Evolutionary conservation across 2,113 vertebrate genomes (phyloP), one percentile per base, ranked within the genome.

Genomic region (Notiomystis cincta): DNA sequence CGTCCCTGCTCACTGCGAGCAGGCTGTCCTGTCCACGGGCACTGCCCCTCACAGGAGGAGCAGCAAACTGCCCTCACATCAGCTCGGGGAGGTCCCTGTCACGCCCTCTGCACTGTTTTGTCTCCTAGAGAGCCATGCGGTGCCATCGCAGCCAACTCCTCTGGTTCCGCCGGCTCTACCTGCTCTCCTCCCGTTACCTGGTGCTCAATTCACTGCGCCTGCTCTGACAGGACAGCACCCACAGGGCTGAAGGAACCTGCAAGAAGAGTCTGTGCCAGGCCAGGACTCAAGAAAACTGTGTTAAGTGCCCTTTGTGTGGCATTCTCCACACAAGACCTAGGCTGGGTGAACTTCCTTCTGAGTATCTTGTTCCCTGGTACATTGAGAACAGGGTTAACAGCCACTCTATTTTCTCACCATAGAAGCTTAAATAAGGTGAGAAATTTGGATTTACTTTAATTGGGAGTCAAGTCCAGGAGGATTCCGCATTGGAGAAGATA

Each of bases 161-260:
- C 82, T 99, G 99, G 99, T 99, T 99, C 93, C 99, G 99, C 70
- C 97, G 60, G 60, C 91, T 99, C 76, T 99, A 99, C 50, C 25
- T 99, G 76, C 47, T 97, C 50, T 98, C 98, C 94, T 99, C 99
- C 5, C 98, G 99, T 3, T 99, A 99, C 93, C 98, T 99, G 98
- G 97, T 98, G 73, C 91, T 99, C 94, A 99, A 99, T 95, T 99
- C 99, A 1, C 98, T 99, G 91, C 94, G 75, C 31, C 95, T 97
- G 38, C 98, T 99, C 78, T 97, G 93, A 93, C 86, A 94, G 82
- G 69, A 95, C 90, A 21, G 80, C 79, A 22, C 66, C 60, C 28
- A 62, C 86, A 44, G 30, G 54, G 53, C 57, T 3, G 9, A 50
- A 60, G 48, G 53, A 21, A 33, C 7, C 33, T 71, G 18, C 1